A percentile compares a stretch with the other conserved stretches of the same genome.
These are phyloP conservation scores for Sebastes elongatus DNA, from an alignment of 2,797 vertebrate genomes.

Conservation along the genomic window DNA sequence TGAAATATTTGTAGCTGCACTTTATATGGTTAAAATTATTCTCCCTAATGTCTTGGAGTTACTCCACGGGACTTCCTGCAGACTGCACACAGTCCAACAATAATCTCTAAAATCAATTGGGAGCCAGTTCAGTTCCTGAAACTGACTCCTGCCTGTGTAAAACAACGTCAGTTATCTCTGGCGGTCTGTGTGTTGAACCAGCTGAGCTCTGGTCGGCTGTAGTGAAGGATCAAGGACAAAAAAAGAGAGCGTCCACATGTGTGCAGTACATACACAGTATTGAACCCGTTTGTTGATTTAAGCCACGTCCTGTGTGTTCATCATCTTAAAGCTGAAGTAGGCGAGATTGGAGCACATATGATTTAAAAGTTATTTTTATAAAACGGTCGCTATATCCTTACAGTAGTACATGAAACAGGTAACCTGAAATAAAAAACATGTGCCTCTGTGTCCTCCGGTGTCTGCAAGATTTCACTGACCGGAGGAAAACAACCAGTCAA, in stretches of 20 bases:
- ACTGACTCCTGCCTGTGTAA: constrained; percentile 19
- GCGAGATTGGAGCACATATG: no score
- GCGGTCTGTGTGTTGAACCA: constrained; percentile 56
- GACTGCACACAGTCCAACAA: background rate
- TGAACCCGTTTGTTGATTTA: constrained; percentile 1
- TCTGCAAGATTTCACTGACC: no score
- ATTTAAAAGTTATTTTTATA: no score
- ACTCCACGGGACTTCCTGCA: background rate
- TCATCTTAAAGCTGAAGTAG: no score
- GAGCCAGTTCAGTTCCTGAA: constrained; percentile 34
- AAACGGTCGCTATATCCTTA: no score
- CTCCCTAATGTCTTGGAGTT: constrained; percentile 2
- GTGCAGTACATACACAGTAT: constrained; percentile 23
- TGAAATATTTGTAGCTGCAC: background rate
- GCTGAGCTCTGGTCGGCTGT: constrained; percentile 45
- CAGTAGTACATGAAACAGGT: no score
- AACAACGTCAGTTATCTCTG: constrained; percentile 36
- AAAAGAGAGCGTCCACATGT: constrained; percentile 3
- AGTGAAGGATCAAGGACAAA: constrained; percentile 24
- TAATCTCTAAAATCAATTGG: constrained; percentile 20
- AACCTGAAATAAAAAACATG: no score
- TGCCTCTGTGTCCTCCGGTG: no score
- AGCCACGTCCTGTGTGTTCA: background rate
- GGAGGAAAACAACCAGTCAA: no score
- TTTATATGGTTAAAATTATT: background rate